Percentiles rank a stretch among this genome's conserved stretches.
phyloP scores from a whole-genome alignment of 2,113 vertebrate genomes.

The Mungos mungo region DNA sequence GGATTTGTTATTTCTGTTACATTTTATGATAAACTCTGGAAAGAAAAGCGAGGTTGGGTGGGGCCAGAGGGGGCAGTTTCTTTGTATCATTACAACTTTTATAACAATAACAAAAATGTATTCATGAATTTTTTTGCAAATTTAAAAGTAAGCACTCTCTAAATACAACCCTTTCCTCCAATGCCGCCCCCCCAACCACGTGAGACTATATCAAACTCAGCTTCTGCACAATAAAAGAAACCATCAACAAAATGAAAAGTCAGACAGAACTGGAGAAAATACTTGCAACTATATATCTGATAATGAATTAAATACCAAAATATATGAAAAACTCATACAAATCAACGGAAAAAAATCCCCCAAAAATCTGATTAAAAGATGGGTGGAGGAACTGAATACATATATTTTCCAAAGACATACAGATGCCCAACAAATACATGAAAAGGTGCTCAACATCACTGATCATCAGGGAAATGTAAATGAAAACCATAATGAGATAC shows the following conservation, averaged over 20 bases:
- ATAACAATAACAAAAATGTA: neutral
- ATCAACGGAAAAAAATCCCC: neutral
- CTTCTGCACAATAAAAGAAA: neutral
- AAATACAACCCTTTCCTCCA: no score
- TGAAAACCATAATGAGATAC: neutral
- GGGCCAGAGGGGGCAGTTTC: neutral
- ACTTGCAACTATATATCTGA: neutral
- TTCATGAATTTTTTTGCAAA: neutral
- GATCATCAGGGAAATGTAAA: neutral
- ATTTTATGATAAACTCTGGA: neutral
- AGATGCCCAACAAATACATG: neutral
- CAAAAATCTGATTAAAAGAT: neutral
- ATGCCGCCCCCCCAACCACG: neutral
- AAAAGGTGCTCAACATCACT: neutral
- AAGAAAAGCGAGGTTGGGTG: neutral
- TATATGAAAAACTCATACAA: neutral
- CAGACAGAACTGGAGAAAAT: neutral
- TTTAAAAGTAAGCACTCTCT: neutral
- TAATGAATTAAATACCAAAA: neutral
- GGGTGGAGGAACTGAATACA: neutral
- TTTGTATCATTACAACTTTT: neutral
- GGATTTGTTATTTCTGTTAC: conserved; percentile 10
- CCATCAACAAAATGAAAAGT: neutral
- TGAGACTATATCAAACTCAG: neutral
- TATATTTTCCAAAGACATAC: neutral